phyloP scores from a whole-genome alignment of 2,888 invertebrate species.

The Acrocera orbiculus region DNA sequence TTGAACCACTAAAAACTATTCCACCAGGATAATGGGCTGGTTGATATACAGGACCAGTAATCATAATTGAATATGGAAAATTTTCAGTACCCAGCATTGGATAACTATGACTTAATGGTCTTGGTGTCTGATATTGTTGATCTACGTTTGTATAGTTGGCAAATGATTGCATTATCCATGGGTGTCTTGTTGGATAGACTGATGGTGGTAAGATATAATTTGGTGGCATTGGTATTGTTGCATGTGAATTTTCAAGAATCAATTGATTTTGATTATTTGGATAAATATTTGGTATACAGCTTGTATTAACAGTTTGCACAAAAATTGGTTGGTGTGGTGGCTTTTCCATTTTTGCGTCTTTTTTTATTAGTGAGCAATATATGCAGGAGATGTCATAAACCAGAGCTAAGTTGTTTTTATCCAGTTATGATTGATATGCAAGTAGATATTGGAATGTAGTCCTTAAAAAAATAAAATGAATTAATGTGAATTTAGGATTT shows the following conservation, averaged over 20 bases:
- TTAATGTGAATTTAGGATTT: too few species aligned
- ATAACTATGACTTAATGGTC: conserved; percentile 10
- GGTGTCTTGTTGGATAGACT: conserved; percentile 22
- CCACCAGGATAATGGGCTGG: conserved; percentile 19
- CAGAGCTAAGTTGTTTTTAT: too few species aligned
- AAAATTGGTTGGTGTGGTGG: conserved; percentile 20
- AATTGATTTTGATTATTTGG: conserved; percentile 17
- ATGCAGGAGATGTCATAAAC: too few species aligned
- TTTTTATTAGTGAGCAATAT: too few species aligned
- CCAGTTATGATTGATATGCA: too few species aligned
- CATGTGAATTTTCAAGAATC: conserved; percentile 20
- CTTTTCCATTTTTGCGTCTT: conserved; percentile 30
- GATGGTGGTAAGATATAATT: conserved; percentile 7
- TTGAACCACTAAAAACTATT: conserved; percentile 6
- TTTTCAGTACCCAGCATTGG: too few species aligned
- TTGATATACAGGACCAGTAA: too few species aligned
- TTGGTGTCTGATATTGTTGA: conserved; percentile 20
- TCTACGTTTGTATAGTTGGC: too few species aligned
- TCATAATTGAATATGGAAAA: conserved; percentile 14
- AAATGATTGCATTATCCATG: too few species aligned
- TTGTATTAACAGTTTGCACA: conserved; percentile 21
- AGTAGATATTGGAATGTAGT: too few species aligned
- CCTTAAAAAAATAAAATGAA: too few species aligned
- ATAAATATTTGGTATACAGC: conserved; percentile 13
- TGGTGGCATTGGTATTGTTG: conserved; percentile 16